phyloP scores from a whole-genome alignment of 2,797 vertebrate genomes.

The Acanthurus leucopareius region DNA sequence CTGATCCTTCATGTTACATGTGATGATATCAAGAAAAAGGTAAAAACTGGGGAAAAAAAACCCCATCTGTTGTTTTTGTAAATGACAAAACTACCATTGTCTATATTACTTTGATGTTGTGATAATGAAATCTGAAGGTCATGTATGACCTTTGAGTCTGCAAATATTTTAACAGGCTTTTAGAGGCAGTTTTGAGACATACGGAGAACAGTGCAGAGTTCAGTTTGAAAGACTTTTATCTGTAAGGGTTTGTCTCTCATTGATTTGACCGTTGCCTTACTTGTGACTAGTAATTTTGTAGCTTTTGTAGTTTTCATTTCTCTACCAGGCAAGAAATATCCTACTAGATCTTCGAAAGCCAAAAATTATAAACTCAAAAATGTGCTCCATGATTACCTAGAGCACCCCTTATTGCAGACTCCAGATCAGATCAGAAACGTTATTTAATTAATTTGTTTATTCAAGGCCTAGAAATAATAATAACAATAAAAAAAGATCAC shows the following conservation, averaged over 20 bases:
- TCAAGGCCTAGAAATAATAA: background rate
- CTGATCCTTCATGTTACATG: constrained; percentile 91
- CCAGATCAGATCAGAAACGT: background rate
- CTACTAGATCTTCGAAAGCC: background rate
- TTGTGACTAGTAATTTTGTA: no score
- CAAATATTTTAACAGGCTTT: no score
- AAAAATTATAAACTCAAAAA: background rate
- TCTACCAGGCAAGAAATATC: no score
- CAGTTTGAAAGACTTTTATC: no score
- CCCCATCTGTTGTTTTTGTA: background rate
- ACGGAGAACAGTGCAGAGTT: no score
- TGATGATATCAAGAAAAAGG: constrained; percentile 92
- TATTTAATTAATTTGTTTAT: background rate
- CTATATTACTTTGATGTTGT: background rate
- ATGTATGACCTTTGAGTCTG: background rate
- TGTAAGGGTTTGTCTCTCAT: no score
- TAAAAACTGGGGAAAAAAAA: constrained; percentile 55
- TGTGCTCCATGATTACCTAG: background rate
- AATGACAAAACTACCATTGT: background rate
- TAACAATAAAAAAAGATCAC: background rate
- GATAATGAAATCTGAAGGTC: background rate
- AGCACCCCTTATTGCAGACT: background rate
- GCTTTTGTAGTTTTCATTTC: no score
- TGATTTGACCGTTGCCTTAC: no score
- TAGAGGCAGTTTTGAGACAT: no score